These are phyloP conservation scores for Chamaea fasciata DNA, from an alignment of 2,113 vertebrate species.

Conservation along the genomic window DNA sequence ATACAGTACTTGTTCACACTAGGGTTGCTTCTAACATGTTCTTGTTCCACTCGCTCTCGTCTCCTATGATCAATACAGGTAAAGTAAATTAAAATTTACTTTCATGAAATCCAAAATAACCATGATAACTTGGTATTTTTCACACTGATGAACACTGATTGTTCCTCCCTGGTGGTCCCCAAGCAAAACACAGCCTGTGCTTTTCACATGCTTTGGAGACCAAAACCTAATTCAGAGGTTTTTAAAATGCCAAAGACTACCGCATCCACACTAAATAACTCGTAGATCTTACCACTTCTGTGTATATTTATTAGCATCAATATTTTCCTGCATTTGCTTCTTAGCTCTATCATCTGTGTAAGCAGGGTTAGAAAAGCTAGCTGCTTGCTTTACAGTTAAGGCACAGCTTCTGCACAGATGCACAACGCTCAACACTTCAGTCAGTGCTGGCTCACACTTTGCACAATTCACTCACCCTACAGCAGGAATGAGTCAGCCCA, in stretches of 20 bases:
- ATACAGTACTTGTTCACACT: not conserved
- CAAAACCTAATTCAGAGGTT: not conserved
- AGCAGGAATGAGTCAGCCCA: not conserved
- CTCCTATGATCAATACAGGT: not conserved
- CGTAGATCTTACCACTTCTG: not conserved
- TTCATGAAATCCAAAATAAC: not conserved
- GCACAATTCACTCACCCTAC: not conserved
- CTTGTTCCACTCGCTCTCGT: accelerated
- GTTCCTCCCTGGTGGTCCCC: not conserved
- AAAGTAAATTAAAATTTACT: not conserved
- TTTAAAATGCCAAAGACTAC: not conserved
- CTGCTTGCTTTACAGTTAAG: not conserved
- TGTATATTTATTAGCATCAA: not conserved
- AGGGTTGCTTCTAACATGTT: not conserved
- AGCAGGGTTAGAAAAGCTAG: not conserved
- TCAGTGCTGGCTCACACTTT: accelerated
- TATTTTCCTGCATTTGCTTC: not conserved
- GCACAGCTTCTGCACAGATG: not conserved
- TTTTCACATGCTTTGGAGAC: not conserved
- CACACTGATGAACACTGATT: not conserved
- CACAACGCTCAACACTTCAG: not conserved
- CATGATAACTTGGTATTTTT: not conserved
- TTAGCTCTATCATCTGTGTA: not conserved
- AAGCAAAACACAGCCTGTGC: not conserved
- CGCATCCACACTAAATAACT: not conserved